A percentile compares a stretch with the other conserved stretches of the same genome.
These are phyloP conservation scores for Manis pentadactyla DNA, from an alignment of 2,797 vertebrate genomes.

Conservation along the genomic window DNA sequence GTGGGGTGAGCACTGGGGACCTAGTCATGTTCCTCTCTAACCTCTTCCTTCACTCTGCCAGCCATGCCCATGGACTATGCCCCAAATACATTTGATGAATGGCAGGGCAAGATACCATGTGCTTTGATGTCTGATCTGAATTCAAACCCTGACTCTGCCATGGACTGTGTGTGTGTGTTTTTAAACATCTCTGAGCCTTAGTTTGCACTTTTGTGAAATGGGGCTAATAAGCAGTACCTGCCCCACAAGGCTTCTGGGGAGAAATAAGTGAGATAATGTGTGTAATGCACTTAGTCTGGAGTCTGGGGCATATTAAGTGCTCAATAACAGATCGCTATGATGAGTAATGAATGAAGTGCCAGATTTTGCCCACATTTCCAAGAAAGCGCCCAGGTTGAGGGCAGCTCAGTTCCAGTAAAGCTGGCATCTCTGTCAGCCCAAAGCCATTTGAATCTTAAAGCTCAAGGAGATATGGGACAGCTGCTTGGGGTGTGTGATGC, in stretches of 20 bases:
- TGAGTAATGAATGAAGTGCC: conserved; percentile 1
- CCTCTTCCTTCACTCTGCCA: neutral
- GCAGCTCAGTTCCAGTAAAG: neutral
- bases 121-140: conserved; percentile 7
- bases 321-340: neutral
- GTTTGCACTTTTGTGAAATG: conserved; percentile 53
- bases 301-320: neutral
- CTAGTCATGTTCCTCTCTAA: neutral
- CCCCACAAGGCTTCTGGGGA: neutral
- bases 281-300: neutral
- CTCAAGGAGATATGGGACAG: conserved; percentile 27
- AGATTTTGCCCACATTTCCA: conserved; percentile 7
- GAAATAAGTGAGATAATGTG: conserved; percentile 34
- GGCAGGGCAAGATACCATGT: neutral
- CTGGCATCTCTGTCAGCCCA: neutral
- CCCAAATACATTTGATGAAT: neutral
- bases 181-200: neutral
- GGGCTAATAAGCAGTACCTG: neutral
- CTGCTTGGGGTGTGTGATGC: neutral
- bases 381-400: neutral
- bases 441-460: conserved; percentile 4
- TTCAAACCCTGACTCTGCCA: neutral
- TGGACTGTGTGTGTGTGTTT: neutral
- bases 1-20: neutral
- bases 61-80: neutral